phyloP scores from a whole-genome alignment of 2,113 vertebrate genomes.

The Papio anubis region DNA sequence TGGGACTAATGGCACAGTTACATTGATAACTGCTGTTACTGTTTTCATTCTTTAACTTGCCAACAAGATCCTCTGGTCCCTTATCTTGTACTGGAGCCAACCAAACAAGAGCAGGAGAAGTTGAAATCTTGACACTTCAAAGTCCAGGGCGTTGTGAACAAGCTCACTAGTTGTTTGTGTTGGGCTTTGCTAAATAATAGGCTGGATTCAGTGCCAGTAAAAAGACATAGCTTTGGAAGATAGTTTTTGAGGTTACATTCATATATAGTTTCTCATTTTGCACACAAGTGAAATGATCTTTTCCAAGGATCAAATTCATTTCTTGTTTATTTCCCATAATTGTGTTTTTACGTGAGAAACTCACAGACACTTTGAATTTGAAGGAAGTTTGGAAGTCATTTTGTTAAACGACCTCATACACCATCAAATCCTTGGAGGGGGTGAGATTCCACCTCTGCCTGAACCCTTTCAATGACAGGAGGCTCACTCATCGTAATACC shows the following conservation, averaged over 20 bases:
- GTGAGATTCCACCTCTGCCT: neutral
- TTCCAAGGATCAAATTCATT: slow-evolving; percentile 29
- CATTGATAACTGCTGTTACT: slow-evolving; percentile 29
- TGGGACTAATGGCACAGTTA: neutral
- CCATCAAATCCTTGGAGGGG: neutral
- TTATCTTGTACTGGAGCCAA: slow-evolving; percentile 52
- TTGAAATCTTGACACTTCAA: slow-evolving; percentile 43
- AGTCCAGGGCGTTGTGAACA: slow-evolving; percentile 28
- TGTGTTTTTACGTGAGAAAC: slow-evolving; percentile 14
- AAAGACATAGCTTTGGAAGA: neutral
- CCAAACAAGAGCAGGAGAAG: neutral
- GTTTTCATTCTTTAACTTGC: slow-evolving; percentile 49
- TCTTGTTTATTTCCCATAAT: neutral
- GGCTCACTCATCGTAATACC: neutral
- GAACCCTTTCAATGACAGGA: neutral
- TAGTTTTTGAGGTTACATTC: neutral
- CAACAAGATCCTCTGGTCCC: slow-evolving; percentile 22
- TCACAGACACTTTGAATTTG: neutral
- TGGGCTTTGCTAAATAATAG: slow-evolving; percentile 24
- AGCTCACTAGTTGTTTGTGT: slow-evolving; percentile 7
- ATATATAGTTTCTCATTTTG: neutral
- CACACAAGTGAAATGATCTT: neutral
- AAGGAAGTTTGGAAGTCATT: neutral
- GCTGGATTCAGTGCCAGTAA: neutral
- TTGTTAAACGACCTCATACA: neutral